Base-by-base conservation (phyloP, 2,113 vertebrate species). In the Urocitellus parryii region DNA sequence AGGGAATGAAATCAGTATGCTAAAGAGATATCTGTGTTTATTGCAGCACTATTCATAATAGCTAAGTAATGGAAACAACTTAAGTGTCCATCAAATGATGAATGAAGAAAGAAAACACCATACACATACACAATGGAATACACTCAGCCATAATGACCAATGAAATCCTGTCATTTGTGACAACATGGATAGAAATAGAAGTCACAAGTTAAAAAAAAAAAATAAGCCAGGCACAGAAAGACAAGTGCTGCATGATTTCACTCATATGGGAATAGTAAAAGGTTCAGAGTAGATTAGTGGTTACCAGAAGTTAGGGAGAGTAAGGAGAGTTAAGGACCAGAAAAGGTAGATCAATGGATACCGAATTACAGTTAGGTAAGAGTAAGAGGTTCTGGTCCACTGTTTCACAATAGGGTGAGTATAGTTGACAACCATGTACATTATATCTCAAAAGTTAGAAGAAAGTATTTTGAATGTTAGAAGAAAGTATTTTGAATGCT, bases 291-390 rank as follows among this genome's bases (percentile, higher is more conserved):
- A 63, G 16, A 72, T 16, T 22, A 13, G 13, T 34, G 29, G 58
- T 25, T 53, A 53, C 37, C 12, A 67, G 16, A n/a, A 39, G 17
- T 8, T 79, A 17, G 24, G 37, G 4, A 72, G 22, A 22, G 11
- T 70, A 0, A 63, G 8, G 0, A 86, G n/a, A 2, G 45, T 2
- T 4, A 42, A 3, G 17, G 5, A 37, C 8, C 14, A 17, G 18
- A 16, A 70, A 87, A 87, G 17, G 18, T 2, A n/a, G 29, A 27
- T 48, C 58, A n/a, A 32, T 48, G 42, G n/a, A 13, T 16, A 63
- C 12, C 17, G 39, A n/a, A 18, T 51, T 17, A 63, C 24, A 73
- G 9, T 37, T 63, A 72, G 16, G 4, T 11, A 61, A 0, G 24
- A 48, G 22, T n/a, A 27, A 24, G 17, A 42, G 13, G 4, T 8